Conservation (phyloP, 2,888 invertebrate species). For the Argyra leucocephala region DNA sequence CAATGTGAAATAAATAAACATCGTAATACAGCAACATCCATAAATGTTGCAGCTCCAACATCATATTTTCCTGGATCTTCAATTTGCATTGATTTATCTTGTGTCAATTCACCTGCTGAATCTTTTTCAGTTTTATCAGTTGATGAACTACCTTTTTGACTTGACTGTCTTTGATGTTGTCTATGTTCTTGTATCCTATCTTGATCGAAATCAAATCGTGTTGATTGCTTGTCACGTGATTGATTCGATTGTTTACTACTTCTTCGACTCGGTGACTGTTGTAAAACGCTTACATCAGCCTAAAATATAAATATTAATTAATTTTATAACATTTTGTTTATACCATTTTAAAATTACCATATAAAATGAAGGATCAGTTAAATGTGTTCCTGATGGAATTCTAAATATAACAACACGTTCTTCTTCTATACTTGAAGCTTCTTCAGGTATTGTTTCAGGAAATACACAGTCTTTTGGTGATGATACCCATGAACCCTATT, state of each 20-base stretch:
- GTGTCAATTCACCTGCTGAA: slow-evolving; percentile 49
- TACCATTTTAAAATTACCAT: slow-evolving; percentile 48
- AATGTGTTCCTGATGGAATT: slow-evolving; percentile 64
- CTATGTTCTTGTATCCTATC: slow-evolving; percentile 35
- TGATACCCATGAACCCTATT: slow-evolving; percentile 63
- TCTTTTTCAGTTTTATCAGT: slow-evolving; percentile 72
- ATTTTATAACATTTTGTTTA: neutral
- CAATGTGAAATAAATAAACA: slow-evolving; percentile 94
- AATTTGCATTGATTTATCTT: slow-evolving; percentile 18
- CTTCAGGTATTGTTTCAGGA: slow-evolving; percentile 87
- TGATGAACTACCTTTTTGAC: slow-evolving; percentile 47
- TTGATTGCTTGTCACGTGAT: slow-evolving; percentile 37
- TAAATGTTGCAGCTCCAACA: slow-evolving; percentile 79
- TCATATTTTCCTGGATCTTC: slow-evolving; percentile 44
- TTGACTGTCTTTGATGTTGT: slow-evolving; percentile 36
- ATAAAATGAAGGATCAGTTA: slow-evolving; percentile 69
- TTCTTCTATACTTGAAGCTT: slow-evolving; percentile 84
- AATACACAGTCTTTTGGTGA: slow-evolving; percentile 82
- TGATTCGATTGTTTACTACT: slow-evolving; percentile 40
- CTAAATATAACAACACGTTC: slow-evolving; percentile 86
- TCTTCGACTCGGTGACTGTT: slow-evolving; percentile 44
- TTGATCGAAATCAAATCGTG: slow-evolving; percentile 42
- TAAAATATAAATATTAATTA: slow-evolving; percentile 34
- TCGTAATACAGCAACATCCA: slow-evolving; percentile 91
- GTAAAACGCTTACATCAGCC: slow-evolving; percentile 72